Percentiles rank a stretch among this genome's conserved stretches.
These are phyloP conservation scores for Dryadula phaetusa DNA, from an alignment of 2,888 invertebrate species.

Conservation along the genomic window DNA sequence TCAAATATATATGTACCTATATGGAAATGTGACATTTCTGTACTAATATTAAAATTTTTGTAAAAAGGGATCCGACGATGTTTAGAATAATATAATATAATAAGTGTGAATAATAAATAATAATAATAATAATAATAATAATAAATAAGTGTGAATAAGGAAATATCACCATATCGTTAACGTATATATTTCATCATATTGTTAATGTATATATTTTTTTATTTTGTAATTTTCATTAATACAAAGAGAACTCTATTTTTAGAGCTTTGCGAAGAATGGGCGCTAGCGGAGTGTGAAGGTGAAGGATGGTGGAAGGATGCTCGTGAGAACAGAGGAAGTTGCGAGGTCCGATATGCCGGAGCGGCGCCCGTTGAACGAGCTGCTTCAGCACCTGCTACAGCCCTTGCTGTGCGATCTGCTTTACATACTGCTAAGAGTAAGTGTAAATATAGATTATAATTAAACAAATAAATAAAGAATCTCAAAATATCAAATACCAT, in stretches of 20 bases:
- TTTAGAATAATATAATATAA: no score
- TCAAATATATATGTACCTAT: no score
- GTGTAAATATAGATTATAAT: slow-evolving; percentile 28
- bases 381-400: slow-evolving; percentile 89
- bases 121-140: no score
- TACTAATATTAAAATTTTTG: no score
- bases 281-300: slow-evolving; percentile 85
- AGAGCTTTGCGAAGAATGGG: slow-evolving; percentile 89
- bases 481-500: no score
- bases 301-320: slow-evolving; percentile 81
- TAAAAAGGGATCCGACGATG: no score
- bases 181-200: not conserved
- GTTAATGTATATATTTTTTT: not conserved
- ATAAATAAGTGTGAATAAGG: no score
- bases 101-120: no score
- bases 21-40: no score
- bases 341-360: slow-evolving; percentile 91
- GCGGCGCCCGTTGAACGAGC: slow-evolving; percentile 90
- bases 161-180: no score
- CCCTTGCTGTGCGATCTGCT: slow-evolving; percentile 92
- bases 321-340: slow-evolving; percentile 78
- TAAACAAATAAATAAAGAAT: no score
- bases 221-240: not conserved
- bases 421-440: slow-evolving; percentile 86
- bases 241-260: slow-evolving; percentile 52